A percentile compares a stretch with the other conserved stretches of the same genome.
phyloP scores from a whole-genome alignment of 2,888 invertebrate genomes.

The Erebia ligea region DNA sequence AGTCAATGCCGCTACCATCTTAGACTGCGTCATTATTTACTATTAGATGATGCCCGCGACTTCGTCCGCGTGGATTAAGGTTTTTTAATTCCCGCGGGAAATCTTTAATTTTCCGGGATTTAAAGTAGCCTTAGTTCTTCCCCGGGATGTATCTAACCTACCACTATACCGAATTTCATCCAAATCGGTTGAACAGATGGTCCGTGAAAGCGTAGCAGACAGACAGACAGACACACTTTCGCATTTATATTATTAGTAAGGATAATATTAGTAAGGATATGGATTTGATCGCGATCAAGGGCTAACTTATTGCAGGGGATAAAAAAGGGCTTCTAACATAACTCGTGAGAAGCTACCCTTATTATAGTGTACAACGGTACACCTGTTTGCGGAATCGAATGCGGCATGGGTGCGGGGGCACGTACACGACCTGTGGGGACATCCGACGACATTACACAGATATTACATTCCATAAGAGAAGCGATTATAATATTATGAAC shows the following conservation, averaged over 20 bases:
- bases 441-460: slow-evolving; percentile 48
- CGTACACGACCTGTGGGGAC: slow-evolving; percentile 65
- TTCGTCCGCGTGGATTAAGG: too few relatives aligned
- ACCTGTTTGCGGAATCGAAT: slow-evolving; percentile 38
- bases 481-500: slow-evolving; percentile 6
- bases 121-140: too few relatives aligned
- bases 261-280: too few relatives aligned
- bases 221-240: too few relatives aligned
- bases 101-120: too few relatives aligned
- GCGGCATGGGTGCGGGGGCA: slow-evolving; percentile 47
- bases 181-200: too few relatives aligned
- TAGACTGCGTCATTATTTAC: background rate
- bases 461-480: slow-evolving; percentile 6
- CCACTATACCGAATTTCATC: too few relatives aligned
- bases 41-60: background rate
- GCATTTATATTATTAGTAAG: too few relatives aligned
- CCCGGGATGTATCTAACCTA: too few relatives aligned
- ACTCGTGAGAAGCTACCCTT: slow-evolving; percentile 5
- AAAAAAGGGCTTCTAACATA: background rate
- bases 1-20: background rate
- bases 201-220: too few relatives aligned
- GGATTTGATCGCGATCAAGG: background rate
- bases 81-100: too few relatives aligned
- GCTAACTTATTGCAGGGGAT: background rate
- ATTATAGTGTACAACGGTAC: slow-evolving; percentile 36